phyloP scores from a whole-genome alignment of 2,888 invertebrate genomes.

The Heteromyza rotundicornis region DNA sequence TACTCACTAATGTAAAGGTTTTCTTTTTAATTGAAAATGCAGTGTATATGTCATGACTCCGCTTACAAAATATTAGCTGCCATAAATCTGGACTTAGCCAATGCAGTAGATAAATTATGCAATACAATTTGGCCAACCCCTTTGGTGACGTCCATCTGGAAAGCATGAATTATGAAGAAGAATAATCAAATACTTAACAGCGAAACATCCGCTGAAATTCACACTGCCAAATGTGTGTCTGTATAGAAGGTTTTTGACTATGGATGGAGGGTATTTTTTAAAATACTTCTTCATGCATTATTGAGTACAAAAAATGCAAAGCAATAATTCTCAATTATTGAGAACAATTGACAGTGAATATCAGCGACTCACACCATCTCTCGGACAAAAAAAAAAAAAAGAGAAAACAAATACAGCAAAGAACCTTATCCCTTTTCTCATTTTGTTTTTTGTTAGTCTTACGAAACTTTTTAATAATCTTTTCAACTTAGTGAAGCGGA shows the following conservation, averaged over 20 bases:
- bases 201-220: neutral
- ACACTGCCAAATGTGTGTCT: too few species aligned
- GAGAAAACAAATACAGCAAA: neutral
- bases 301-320: neutral
- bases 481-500: neutral
- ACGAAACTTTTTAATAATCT: constrained; percentile 5
- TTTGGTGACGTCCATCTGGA: neutral
- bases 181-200: neutral
- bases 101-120: neutral
- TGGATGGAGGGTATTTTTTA: neutral
- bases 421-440: neutral
- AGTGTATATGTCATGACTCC: too few species aligned
- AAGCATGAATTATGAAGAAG: neutral
- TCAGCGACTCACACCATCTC: neutral
- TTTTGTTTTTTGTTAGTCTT: neutral
- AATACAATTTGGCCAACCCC: neutral
- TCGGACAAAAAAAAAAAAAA: neutral
- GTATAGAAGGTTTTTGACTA: neutral
- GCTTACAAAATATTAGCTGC: neutral
- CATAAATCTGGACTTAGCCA: neutral
- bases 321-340: neutral
- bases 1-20: too few species aligned
- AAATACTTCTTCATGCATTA: neutral
- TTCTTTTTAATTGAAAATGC: too few species aligned
- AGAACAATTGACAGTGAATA: neutral